Percentiles rank a stretch among this genome's conserved stretches.
Conservation (phyloP, 2,797 vertebrate species). For the Coranthus polyacanthus region DNA sequence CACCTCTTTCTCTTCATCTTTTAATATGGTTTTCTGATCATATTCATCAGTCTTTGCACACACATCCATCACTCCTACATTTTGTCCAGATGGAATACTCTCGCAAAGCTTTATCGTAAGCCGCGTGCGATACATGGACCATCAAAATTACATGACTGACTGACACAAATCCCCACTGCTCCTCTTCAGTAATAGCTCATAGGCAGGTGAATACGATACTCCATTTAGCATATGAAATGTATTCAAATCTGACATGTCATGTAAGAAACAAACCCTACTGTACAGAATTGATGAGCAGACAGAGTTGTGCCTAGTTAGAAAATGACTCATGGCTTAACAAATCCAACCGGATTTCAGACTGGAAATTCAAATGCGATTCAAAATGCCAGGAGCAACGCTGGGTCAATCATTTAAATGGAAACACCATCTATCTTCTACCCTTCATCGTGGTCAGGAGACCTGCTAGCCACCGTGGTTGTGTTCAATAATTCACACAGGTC, state of each 20-base stretch:
- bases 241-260: conserved; percentile 29
- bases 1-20: not conserved
- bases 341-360: conserved; percentile 29
- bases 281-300: conserved; percentile 18
- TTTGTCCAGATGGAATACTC: conserved; percentile 1
- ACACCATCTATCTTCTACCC: conserved; percentile 29
- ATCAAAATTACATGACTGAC: conserved; percentile 8
- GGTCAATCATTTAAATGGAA: conserved; percentile 54
- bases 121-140: not conserved
- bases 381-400: conserved; percentile 7
- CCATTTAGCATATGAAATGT: conserved; percentile 18
- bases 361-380: conserved; percentile 40
- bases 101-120: not conserved
- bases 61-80: conserved; percentile 15
- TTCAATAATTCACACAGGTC: conserved; percentile 52
- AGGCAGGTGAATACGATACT: conserved; percentile 24
- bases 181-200: conserved; percentile 6
- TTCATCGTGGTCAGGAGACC: conserved; percentile 18
- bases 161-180: conserved; percentile 41
- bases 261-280: conserved; percentile 25
- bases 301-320: not conserved
- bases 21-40: conserved; percentile 4
- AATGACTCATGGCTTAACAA: conserved; percentile 28
- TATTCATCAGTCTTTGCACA: conserved; percentile 16
- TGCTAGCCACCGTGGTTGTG: conserved; percentile 2